Conservation (phyloP, 2,797 vertebrate genomes). For the Pseudochirops cupreus region DNA sequence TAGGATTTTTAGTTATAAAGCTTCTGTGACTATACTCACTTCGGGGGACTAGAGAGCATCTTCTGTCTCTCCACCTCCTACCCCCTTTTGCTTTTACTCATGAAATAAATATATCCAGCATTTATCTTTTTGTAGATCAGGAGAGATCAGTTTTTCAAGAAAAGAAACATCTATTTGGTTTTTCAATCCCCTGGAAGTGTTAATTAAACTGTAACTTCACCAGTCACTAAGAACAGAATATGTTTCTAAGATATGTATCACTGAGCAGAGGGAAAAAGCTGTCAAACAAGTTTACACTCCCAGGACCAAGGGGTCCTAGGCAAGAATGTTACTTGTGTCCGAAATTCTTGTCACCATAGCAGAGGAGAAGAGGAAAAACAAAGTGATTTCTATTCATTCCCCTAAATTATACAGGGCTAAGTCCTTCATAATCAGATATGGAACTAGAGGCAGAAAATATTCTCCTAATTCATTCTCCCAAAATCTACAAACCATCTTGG, state of each 20-base stretch:
- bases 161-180: slow-evolving; percentile 73
- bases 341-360: slow-evolving; percentile 71
- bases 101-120: slow-evolving; percentile 53
- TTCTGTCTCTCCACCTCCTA: neutral
- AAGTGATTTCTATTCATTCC: slow-evolving; percentile 50
- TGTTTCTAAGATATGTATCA: slow-evolving; percentile 79
- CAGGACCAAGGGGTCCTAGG: slow-evolving; percentile 54
- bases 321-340: slow-evolving; percentile 75
- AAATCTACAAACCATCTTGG: slow-evolving; percentile 63
- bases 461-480: slow-evolving; percentile 57
- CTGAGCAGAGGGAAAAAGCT: slow-evolving; percentile 64
- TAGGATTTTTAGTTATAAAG: slow-evolving; percentile 52
- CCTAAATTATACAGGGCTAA: slow-evolving; percentile 76
- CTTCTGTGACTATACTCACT: slow-evolving; percentile 20
- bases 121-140: slow-evolving; percentile 75
- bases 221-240: slow-evolving; percentile 65
- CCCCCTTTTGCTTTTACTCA: slow-evolving; percentile 35
- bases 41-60: neutral
- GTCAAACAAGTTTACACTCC: slow-evolving; percentile 72
- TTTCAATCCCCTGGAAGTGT: slow-evolving; percentile 72
- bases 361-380: slow-evolving; percentile 66
- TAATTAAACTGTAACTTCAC: slow-evolving; percentile 70
- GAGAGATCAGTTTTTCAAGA: slow-evolving; percentile 67
- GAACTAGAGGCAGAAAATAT: slow-evolving; percentile 61
- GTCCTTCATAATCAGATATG: slow-evolving; percentile 62